Evolutionary conservation across 2,888 invertebrate genomes (phyloP).

Genomic region (Trypoxylon attenuatum): DNA sequence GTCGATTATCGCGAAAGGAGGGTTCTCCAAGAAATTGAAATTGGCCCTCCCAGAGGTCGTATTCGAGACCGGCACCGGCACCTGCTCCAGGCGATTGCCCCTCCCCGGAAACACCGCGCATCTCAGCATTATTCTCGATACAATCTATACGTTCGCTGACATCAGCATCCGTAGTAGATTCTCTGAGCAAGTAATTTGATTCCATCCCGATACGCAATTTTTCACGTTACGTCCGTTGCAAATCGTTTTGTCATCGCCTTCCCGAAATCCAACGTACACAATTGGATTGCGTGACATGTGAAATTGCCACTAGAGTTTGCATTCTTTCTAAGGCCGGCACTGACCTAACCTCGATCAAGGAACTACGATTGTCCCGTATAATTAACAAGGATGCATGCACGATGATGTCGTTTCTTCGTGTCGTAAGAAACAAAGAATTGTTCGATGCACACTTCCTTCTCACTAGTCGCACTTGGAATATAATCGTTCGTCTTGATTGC

Average conservation of each 20-base stretch:
- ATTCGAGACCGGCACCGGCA: slow-evolving; percentile 85
- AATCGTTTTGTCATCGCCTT: slow-evolving; percentile 36
- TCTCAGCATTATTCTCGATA: slow-evolving; percentile 36
- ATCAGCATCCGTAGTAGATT: no score
- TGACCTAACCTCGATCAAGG: slow-evolving; percentile 38
- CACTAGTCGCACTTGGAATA: slow-evolving; percentile 40
- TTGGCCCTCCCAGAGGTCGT: slow-evolving; percentile 93
- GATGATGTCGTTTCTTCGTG: no score
- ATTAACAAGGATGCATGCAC: not conserved
- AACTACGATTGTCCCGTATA: no score
- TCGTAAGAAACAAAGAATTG: slow-evolving; percentile 8
- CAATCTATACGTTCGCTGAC: no score
- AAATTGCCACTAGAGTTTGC: no score
- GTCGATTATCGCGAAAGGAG: slow-evolving; percentile 26
- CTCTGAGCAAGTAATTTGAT: no score
- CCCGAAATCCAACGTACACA: slow-evolving; percentile 16
- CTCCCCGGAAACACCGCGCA: slow-evolving; percentile 46
- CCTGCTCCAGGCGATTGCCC: slow-evolving; percentile 62
- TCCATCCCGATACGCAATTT: slow-evolving; percentile 43
- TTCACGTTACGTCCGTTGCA: slow-evolving; percentile 41
- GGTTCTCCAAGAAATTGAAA: slow-evolving; percentile 85
- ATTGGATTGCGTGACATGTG: no score
- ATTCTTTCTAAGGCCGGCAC: slow-evolving; percentile 5
- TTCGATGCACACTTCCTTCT: slow-evolving; percentile 41
- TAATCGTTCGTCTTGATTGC: slow-evolving; percentile 50